Base-by-base conservation (phyloP, 2,888 invertebrate species). In the Drosophila merina region DNA sequence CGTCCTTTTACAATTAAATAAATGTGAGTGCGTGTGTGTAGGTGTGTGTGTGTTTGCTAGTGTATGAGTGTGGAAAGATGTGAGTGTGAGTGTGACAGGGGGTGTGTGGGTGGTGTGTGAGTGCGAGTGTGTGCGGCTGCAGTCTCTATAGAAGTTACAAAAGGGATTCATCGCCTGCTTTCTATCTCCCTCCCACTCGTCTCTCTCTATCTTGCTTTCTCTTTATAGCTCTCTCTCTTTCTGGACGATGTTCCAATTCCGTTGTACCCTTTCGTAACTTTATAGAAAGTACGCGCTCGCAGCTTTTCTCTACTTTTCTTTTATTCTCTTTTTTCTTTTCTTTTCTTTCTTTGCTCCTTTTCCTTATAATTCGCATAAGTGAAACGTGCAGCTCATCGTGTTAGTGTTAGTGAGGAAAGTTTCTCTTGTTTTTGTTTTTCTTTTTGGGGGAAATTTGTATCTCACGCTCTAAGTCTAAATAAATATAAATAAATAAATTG, bases 81-180 rank as follows among this genome's bases (percentile, higher is more conserved):
- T 33, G 51, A 67, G 56, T 70, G 62, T 57, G 59, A 54, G 59
- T 20, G 28, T 28, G 28, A 20, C 20, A 28, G 25, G 31, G 31
- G 38, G 54, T 45, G 30, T 57, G 59, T 62, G 55, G 52, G 48
- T 20, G 20, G 59, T 52, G 44, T 59, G 63, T 60, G 55, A 47
- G 56, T 70, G 50, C 67, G 72, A 75, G 76, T 74, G 55, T 78
- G 58, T 70, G 71, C 74, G 72, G 79, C 81, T 79, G 75, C 88
- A 90, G 90, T 90, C 90, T 90, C 90, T 90, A 90, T 87, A 82
- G 72, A 90, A 90, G 90, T 90, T 90, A 84, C 88, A 80, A 88
- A 89, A 89, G 66, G 72, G 86, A 69, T 58, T 55, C 49, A 81
- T 72, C 56, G 69, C 59, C 51, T 25, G 42, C 4, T 56, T 42